A percentile compares a stretch with the other conserved stretches of the same genome.
Conservation (phyloP, 2,888 invertebrate species). For the Hesperia comma region DNA sequence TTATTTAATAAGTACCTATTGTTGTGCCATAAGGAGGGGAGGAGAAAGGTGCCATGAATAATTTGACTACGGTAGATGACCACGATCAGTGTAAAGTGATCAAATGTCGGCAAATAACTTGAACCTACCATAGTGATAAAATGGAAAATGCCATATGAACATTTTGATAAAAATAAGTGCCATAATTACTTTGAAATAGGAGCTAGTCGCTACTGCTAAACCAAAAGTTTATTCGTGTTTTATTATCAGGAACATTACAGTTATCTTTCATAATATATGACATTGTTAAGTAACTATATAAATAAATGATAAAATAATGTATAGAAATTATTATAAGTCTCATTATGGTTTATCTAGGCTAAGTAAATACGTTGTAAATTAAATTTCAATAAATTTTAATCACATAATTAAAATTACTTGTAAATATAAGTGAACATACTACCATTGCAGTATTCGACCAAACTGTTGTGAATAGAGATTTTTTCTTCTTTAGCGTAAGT, state of each 20-base stretch:
- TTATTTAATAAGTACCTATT: too few relatives aligned
- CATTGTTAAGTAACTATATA: neutral
- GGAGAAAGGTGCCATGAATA: too few relatives aligned
- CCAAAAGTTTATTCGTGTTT: neutral
- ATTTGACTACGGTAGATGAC: too few relatives aligned
- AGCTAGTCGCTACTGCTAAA: neutral
- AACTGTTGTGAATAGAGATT: constrained; percentile 56
- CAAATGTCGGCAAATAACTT: too few relatives aligned
- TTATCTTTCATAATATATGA: neutral
- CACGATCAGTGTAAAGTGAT: too few relatives aligned
- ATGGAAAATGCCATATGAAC: too few relatives aligned
- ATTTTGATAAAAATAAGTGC: neutral
- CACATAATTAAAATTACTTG: neutral
- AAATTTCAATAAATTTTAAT: constrained; percentile 16
- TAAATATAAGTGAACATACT: constrained; percentile 39
- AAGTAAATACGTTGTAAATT: constrained; percentile 21
- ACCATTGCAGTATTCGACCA: constrained; percentile 73
- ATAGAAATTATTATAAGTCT: neutral
- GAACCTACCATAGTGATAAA: too few relatives aligned
- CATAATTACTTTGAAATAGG: constrained; percentile 1
- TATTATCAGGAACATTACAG: neutral
- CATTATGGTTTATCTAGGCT: neutral
- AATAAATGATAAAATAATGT: constrained; percentile 2
- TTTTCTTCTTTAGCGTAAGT: constrained; percentile 28
- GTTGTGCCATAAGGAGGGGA: too few relatives aligned